Conservation (phyloP, 2,888 invertebrate species). For the Notodonta dromedarius region DNA sequence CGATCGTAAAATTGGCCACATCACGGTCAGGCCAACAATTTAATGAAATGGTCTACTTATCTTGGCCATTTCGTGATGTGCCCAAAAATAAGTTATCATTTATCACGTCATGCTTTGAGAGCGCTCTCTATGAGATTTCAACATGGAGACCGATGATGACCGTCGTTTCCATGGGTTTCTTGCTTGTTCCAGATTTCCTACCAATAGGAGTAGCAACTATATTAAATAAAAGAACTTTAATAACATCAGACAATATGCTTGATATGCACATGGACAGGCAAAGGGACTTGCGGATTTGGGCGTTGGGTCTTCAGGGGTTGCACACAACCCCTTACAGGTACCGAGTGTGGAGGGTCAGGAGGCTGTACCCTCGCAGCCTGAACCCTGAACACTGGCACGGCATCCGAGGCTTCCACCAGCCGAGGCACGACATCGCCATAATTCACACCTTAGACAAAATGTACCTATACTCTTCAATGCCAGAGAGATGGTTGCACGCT, state of each 20-base stretch:
- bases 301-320: constrained; percentile 29
- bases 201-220: neutral
- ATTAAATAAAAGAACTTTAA: neutral
- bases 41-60: too few relatives aligned
- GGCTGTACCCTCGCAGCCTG: constrained; percentile 36
- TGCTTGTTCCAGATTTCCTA: constrained; percentile 1
- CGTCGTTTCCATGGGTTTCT: too few relatives aligned
- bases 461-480: neutral
- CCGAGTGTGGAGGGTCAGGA: constrained; percentile 37
- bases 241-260: neutral
- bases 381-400: constrained; percentile 49
- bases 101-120: too few relatives aligned
- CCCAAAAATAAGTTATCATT: too few relatives aligned
- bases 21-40: too few relatives aligned
- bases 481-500: neutral
- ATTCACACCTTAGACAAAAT: constrained; percentile 32
- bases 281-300: constrained; percentile 3
- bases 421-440: constrained; percentile 39
- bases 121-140: too few relatives aligned
- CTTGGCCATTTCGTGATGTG: too few relatives aligned
- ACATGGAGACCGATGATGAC: too few relatives aligned
- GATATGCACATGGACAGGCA: neutral
- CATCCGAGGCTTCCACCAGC: constrained; percentile 32
- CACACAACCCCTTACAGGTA: constrained; percentile 33
- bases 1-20: too few relatives aligned